Percentiles rank a stretch among this genome's conserved stretches.
phyloP scores from a whole-genome alignment of 2,888 invertebrate species.

The Diplolepis rosae region DNA sequence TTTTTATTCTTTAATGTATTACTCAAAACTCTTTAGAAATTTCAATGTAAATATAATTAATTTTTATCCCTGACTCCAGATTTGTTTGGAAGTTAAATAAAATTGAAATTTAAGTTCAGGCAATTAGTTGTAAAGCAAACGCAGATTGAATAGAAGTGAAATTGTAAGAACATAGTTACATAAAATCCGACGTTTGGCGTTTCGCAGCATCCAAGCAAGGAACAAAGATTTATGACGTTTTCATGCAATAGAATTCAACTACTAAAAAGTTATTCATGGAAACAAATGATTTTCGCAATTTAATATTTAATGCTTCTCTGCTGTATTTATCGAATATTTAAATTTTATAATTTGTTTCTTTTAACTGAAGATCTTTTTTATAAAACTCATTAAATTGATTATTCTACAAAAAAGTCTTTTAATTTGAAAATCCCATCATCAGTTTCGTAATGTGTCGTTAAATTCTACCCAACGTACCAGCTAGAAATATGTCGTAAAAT shows the following conservation, averaged over 20 bases:
- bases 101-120: no score
- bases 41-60: no score
- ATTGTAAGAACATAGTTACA: neutral
- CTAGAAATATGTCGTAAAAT: slow-evolving; percentile 26
- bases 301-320: neutral
- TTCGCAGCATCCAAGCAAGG: neutral
- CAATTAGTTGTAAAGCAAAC: no score
- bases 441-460: slow-evolving; percentile 15
- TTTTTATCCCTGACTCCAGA: no score
- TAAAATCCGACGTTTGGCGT: neutral
- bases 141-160: neutral
- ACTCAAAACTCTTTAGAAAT: no score
- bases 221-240: slow-evolving; percentile 6
- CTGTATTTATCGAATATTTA: no score
- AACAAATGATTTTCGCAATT: neutral
- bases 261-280: neutral
- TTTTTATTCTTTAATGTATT: no score
- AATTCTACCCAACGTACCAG: neutral
- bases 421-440: slow-evolving; percentile 11
- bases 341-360: no score
- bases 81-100: no score
- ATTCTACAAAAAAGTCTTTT: no score
- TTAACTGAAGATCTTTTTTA: neutral
- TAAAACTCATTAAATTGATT: neutral
- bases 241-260: neutral